Base-by-base conservation (phyloP, 2,888 invertebrate genomes). In the Spicauda simplicius region DNA sequence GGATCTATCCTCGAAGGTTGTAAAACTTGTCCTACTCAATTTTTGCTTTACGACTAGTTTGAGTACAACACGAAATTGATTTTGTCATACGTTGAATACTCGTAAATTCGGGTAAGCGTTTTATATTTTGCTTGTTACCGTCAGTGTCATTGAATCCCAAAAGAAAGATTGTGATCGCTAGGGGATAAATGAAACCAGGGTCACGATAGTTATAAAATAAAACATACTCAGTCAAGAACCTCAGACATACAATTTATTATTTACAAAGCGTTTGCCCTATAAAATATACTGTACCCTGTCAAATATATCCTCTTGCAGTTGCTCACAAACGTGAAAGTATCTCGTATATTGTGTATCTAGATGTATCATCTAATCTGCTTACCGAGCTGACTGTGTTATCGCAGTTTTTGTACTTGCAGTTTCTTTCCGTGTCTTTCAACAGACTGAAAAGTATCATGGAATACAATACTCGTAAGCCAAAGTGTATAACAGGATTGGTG, bases 261-360 rank as follows among this genome's bases (percentile, higher is more conserved):
- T 45, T 11, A 45, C 45, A 5, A 45, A 45, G 45, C n/a, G 3
- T 45, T n/a, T n/a, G 45, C 6, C 45, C 0, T 14, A 41, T 41
- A 41, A 14, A 41, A 41, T 14, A 7, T 45, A 45, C n/a, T 5
- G 45, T n/a, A n/a, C n/a, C n/a, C 16, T 45, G 14, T 45, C 45
- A n/a, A 45, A 45, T 45, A 45, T 45, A 70, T 63, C 53, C 33
- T 52, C 33, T 87, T 85, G 7, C 82, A 92, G 92, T 75, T 79
- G 68, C 77, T 92, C 30, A 76, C 74, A 1, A 90, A 95, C 70
- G 94, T 95, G 55, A 86, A 90, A 14, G 85, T 93, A 0, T 74
- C 95, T 55, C 80, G 74, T 95, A 93, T 76, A 79, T 95, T 45
- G 95, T 95, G 65, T 95, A 94, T 72, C 80, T 95, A 71, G 94